Conservation (phyloP, 2,113 vertebrate species). For the Piaya cayana region DNA sequence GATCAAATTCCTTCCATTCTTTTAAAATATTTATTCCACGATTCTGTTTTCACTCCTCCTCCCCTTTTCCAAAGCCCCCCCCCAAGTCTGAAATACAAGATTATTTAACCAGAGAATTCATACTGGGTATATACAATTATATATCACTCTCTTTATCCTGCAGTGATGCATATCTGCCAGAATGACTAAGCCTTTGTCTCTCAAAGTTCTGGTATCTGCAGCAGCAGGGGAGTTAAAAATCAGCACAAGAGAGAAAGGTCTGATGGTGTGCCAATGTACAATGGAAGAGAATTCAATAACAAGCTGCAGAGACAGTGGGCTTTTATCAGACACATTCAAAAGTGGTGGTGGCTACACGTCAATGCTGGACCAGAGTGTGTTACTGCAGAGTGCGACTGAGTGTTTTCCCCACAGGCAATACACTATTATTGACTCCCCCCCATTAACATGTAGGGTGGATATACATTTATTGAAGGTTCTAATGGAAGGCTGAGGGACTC, state of each 20-base stretch:
- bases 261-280: conserved; percentile 61
- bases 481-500: conserved; percentile 89
- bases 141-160: background rate
- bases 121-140: background rate
- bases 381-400: conserved; percentile 64
- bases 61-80: background rate
- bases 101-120: background rate
- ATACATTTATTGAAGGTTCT: conserved; percentile 86
- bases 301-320: conserved; percentile 66
- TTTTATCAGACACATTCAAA: conserved; percentile 74
- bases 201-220: conserved; percentile 19
- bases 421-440: conserved; percentile 82
- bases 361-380: conserved; percentile 65
- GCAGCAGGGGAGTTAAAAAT: conserved; percentile 52
- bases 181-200: conserved; percentile 58
- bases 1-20: background rate
- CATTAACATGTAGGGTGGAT: conserved; percentile 80
- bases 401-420: conserved; percentile 81
- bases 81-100: background rate
- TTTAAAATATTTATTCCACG: background rate
- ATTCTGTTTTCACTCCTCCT: background rate
- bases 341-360: conserved; percentile 71
- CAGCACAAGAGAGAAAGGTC: conserved; percentile 46
- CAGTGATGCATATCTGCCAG: conserved; percentile 39
- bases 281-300: conserved; percentile 71